Evolutionary conservation across 2,113 vertebrate genomes (phyloP), one percentile per base, ranked within the genome.

Genomic region (Lampris incognitus): DNA sequence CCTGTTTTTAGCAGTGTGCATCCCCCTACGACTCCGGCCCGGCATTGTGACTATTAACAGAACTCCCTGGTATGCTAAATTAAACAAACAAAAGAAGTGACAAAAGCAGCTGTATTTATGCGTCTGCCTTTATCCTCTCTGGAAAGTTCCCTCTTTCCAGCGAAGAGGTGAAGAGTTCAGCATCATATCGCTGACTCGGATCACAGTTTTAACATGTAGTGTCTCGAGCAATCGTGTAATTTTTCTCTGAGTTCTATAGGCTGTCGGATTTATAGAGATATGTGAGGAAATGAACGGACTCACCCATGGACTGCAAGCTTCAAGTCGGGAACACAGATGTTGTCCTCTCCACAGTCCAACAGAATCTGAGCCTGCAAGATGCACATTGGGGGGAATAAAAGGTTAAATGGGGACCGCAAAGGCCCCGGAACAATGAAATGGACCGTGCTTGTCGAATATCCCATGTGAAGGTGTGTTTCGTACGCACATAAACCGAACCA

Each of bases 331-430:
- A 98, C 96, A 60, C 97, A 98, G 90, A 98, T 95, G 88, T 98
- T 98, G 90, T 98, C 96, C 41, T 97, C 96, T 1, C 96, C 96
- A 44, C 97, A 98, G 89, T 97, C 97, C 86, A 98, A 86, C 88
- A 96, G 90, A 82, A 98, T 98, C 82, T 97, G 96, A 63, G 95
- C 94, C 97, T 98, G 74, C 48, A 87, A 77, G 68, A 83, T 3
- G 72, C 59, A 87, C 44, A 88, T 13, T 2, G 55, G 64, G 42
- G 64, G 11, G 6, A 36, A 81, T 55, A 64, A 69, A 55, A 69
- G 46, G 40, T 66, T 79, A 60, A 82, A 78, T 60, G 24, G 13
- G 13, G 58, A 76, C 13, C 44, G 40, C 62, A 24, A 38, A 10
- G 36, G 24, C 24, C 37, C 5, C 9, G 5, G 24, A 57, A 39